A percentile compares a stretch with the other conserved stretches of the same genome.
phyloP scores from a whole-genome alignment of 1,140 invertebrate species.

The Heliothis subflexa region DNA sequence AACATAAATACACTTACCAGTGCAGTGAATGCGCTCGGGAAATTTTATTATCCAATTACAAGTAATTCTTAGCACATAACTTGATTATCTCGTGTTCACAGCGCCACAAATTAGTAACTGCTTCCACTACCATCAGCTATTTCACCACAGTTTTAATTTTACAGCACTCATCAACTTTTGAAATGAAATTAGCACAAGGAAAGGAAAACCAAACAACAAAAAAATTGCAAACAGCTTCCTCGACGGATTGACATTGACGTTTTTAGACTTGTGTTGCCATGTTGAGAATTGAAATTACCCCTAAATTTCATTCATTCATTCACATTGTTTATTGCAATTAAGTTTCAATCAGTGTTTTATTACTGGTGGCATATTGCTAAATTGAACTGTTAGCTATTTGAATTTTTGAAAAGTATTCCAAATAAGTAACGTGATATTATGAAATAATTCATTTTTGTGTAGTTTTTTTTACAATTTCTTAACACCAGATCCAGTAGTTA shows the following conservation, averaged over 20 bases:
- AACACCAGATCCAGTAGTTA: too few species aligned
- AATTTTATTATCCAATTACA: slow-evolving; percentile 44
- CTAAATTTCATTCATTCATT: not conserved
- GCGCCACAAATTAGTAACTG: slow-evolving; percentile 22
- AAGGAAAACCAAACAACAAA: slow-evolving; percentile 53
- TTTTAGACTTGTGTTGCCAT: slow-evolving; percentile 20
- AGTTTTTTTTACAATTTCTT: too few species aligned
- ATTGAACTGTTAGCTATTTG: too few species aligned
- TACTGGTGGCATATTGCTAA: too few species aligned
- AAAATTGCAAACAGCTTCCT: slow-evolving; percentile 41
- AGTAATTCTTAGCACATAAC: slow-evolving; percentile 24
- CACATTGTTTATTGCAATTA: not conserved
- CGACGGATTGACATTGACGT: slow-evolving; percentile 38
- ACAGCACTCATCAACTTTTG: slow-evolving; percentile 17
- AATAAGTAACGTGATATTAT: too few species aligned
- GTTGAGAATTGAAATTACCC: not conserved
- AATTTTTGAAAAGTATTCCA: too few species aligned
- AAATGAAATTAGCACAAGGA: slow-evolving; percentile 52
- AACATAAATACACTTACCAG: slow-evolving; percentile 41
- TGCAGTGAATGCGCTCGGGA: not conserved
- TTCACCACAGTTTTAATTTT: slow-evolving; percentile 27
- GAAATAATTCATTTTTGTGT: too few species aligned
- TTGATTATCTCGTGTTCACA: slow-evolving; percentile 8
- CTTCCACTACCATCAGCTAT: slow-evolving; percentile 10
- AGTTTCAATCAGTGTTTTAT: too few species aligned